Conservation (phyloP, 2,797 vertebrate genomes). For the Lacerta bilineata region DNA sequence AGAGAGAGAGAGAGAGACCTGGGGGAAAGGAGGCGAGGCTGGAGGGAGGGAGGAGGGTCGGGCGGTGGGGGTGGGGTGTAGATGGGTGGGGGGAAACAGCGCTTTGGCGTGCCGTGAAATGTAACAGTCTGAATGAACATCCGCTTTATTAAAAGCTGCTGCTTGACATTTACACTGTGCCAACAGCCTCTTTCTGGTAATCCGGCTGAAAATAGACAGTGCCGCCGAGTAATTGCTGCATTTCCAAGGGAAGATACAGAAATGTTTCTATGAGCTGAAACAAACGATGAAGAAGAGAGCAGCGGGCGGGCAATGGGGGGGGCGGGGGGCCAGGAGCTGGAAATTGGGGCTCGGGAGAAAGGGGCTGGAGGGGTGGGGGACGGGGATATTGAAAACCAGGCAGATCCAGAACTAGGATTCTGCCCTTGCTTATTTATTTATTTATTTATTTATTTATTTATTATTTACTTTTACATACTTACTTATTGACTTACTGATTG, state of each 20-base stretch:
- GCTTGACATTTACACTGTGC: constrained; percentile 82
- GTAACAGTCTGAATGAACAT: constrained; percentile 79
- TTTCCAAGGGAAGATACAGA: constrained; percentile 54
- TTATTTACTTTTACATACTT: too few species aligned
- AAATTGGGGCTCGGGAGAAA: neutral
- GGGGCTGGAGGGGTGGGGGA: too few species aligned
- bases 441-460: too few species aligned
- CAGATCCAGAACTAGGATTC: neutral
- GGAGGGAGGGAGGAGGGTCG: neutral
- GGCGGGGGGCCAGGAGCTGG: neutral
- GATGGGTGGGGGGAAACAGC: neutral
- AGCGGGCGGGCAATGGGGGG: neutral
- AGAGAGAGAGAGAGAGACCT: neutral
- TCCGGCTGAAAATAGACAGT: constrained; percentile 71
- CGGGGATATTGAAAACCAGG: neutral
- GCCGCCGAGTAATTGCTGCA: constrained; percentile 59
- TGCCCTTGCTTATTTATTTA: too few species aligned
- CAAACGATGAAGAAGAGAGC: constrained; percentile 44
- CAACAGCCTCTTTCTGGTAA: constrained; percentile 76
- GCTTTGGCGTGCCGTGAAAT: constrained; percentile 68
- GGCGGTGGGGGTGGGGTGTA: too few species aligned
- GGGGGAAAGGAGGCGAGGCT: neutral
- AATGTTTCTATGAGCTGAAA: constrained; percentile 57
- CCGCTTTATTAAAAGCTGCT: constrained; percentile 81
- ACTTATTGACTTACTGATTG: neutral